Percentiles rank a stretch among this genome's conserved stretches.
Evolutionary conservation across 2,113 vertebrate species (phyloP).

Genomic region (Microcebus murinus): DNA sequence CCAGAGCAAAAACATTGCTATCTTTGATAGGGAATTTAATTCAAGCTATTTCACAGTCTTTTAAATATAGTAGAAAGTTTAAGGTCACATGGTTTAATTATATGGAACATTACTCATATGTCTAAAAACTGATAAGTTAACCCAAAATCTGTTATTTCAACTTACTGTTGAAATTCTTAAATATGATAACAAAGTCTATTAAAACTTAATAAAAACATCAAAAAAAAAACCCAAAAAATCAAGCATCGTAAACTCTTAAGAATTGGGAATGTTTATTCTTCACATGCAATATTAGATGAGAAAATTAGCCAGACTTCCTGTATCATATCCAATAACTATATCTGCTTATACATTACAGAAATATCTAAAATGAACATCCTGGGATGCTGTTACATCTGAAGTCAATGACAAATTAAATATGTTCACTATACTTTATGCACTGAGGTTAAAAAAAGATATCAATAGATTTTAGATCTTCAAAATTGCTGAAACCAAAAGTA

Average conservation of each 20-base stretch:
- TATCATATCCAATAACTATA: not conserved
- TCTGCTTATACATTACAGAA: not conserved
- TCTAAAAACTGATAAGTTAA: not conserved
- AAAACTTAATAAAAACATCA: not conserved
- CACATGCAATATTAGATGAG: not conserved
- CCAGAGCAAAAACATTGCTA: not conserved
- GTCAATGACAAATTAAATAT: not conserved
- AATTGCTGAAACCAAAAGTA: not conserved
- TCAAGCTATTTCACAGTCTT: not conserved
- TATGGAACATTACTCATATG: not conserved
- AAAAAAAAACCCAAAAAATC: not conserved
- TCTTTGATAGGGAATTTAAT: not conserved
- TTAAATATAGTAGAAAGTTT: not conserved
- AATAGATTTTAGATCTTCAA: not conserved
- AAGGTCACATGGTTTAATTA: not conserved
- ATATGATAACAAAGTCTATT: not conserved
- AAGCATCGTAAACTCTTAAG: not conserved
- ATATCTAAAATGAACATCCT: not conserved
- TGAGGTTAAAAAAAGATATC: not conserved
- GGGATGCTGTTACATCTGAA: not conserved
- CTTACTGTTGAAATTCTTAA: not conserved
- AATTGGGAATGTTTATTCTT: not conserved
- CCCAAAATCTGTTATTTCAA: not conserved
- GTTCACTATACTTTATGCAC: not conserved
- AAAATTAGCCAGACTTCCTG: not conserved